phyloP scores from a whole-genome alignment of 1,140 invertebrate genomes.

The Drosophila lini region DNA sequence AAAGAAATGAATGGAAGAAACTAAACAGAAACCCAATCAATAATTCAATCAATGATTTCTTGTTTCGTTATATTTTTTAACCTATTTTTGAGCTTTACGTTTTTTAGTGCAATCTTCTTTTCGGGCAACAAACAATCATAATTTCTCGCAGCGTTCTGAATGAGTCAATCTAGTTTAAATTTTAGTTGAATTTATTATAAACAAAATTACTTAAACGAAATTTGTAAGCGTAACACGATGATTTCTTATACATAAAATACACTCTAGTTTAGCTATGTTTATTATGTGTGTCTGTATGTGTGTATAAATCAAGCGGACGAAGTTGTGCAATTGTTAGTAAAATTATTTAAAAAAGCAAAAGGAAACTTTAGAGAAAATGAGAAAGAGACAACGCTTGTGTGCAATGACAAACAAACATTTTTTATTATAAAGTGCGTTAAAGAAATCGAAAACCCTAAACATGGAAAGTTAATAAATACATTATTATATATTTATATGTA shows the following conservation, averaged over 20 bases:
- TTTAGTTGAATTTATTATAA: slow-evolving; percentile 67
- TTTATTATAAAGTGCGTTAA: slow-evolving; percentile 50
- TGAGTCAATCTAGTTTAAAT: slow-evolving; percentile 77
- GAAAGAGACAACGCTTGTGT: slow-evolving; percentile 49
- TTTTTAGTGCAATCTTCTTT: slow-evolving; percentile 70
- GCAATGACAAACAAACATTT: slow-evolving; percentile 47
- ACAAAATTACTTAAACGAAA: slow-evolving; percentile 65
- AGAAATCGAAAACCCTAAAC: slow-evolving; percentile 32
- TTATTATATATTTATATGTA: slow-evolving; percentile 39
- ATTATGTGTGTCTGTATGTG: slow-evolving; percentile 42
- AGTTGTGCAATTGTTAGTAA: slow-evolving; percentile 78
- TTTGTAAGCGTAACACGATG: slow-evolving; percentile 41
- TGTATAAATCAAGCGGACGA: slow-evolving; percentile 69
- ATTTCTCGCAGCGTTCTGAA: slow-evolving; percentile 43
- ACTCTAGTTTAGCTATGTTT: slow-evolving; percentile 59
- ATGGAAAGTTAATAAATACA: slow-evolving; percentile 39
- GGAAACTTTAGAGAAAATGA: slow-evolving; percentile 56
- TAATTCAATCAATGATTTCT: slow-evolving; percentile 53
- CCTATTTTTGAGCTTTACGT: slow-evolving; percentile 49
- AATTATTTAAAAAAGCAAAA: slow-evolving; percentile 53
- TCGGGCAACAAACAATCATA: slow-evolving; percentile 49
- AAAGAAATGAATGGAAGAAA: slow-evolving; percentile 4
- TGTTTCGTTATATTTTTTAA: slow-evolving; percentile 57
- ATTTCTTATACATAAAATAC: slow-evolving; percentile 55
- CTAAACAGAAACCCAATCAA: slow-evolving; percentile 16